phyloP scores from a whole-genome alignment of 2,797 vertebrate species.

The Moxostoma hubbsi region DNA sequence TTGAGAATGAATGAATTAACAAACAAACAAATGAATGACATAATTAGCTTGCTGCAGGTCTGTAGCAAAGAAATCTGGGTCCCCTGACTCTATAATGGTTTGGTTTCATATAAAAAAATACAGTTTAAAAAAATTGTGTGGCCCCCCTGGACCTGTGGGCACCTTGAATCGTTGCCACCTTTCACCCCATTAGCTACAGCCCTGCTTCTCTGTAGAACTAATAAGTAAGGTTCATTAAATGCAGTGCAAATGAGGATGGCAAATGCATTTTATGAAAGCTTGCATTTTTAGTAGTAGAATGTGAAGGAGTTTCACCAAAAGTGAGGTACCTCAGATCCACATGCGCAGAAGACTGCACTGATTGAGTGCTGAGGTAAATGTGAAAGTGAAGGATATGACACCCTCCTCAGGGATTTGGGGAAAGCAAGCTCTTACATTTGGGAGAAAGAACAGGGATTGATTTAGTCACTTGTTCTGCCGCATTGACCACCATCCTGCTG shows the following conservation, averaged over 20 bases:
- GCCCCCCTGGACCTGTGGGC: too few species aligned
- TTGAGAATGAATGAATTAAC: too few species aligned
- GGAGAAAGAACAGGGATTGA: constrained; percentile 50
- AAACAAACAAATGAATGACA: too few species aligned
- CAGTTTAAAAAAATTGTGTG: too few species aligned
- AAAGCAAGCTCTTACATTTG: constrained; percentile 49
- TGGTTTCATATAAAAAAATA: too few species aligned
- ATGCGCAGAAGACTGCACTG: constrained; percentile 45
- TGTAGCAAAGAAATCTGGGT: too few species aligned
- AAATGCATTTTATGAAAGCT: constrained; percentile 33
- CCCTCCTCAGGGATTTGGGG: constrained; percentile 54
- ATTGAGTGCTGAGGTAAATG: constrained; percentile 46
- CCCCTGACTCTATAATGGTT: too few species aligned
- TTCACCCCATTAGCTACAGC: too few species aligned
- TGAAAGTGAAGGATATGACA: constrained; percentile 52
- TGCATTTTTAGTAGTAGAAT: constrained; percentile 22
- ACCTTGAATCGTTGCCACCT: too few species aligned
- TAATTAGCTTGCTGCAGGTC: too few species aligned
- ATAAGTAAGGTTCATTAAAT: too few species aligned
- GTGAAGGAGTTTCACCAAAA: constrained; percentile 52
- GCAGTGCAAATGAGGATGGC: neutral
- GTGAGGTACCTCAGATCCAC: constrained; percentile 50
- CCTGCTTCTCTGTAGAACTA: too few species aligned
- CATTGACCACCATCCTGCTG: constrained; percentile 56
- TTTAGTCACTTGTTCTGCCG: constrained; percentile 59